Conservation (phyloP, 2,888 invertebrate species). For the Epinotia demarniana region DNA sequence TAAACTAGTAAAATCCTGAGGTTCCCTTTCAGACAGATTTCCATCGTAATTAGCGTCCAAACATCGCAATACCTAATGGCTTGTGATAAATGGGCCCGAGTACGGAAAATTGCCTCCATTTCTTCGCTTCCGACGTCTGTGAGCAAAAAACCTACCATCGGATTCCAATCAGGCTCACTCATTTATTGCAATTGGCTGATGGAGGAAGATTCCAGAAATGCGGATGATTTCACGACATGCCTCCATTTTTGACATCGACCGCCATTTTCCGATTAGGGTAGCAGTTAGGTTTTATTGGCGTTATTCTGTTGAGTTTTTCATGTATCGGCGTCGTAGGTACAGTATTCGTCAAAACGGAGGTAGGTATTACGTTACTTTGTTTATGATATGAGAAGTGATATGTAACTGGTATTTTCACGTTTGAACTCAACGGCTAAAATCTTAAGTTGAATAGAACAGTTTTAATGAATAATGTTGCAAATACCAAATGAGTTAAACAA, state of each 20-base stretch:
- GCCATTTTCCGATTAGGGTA: slow-evolving; percentile 23
- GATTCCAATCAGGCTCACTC: slow-evolving; percentile 74
- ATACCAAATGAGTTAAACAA: too few species aligned
- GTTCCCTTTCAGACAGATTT: slow-evolving; percentile 7
- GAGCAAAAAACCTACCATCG: slow-evolving; percentile 69
- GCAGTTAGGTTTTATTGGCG: slow-evolving; percentile 13
- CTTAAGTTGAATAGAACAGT: too few species aligned
- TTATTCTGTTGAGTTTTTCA: neutral
- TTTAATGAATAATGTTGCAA: too few species aligned
- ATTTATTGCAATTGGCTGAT: slow-evolving; percentile 75
- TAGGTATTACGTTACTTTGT: neutral
- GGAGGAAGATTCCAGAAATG: slow-evolving; percentile 59
- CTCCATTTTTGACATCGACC: slow-evolving; percentile 28
- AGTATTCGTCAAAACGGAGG: neutral
- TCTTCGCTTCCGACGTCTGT: slow-evolving; percentile 58
- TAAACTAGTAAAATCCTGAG: neutral
- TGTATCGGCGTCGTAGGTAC: neutral
- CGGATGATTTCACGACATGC: slow-evolving; percentile 38
- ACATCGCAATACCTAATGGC: slow-evolving; percentile 56
- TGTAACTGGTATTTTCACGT: too few species aligned
- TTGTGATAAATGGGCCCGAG: slow-evolving; percentile 64
- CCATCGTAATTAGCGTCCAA: slow-evolving; percentile 39
- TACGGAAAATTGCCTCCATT: slow-evolving; percentile 67
- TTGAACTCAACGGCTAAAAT: too few species aligned
- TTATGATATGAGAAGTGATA: too few species aligned